Evolutionary conservation across 2,113 vertebrate genomes (phyloP).

Genomic region (Blennius ocellaris): DNA sequence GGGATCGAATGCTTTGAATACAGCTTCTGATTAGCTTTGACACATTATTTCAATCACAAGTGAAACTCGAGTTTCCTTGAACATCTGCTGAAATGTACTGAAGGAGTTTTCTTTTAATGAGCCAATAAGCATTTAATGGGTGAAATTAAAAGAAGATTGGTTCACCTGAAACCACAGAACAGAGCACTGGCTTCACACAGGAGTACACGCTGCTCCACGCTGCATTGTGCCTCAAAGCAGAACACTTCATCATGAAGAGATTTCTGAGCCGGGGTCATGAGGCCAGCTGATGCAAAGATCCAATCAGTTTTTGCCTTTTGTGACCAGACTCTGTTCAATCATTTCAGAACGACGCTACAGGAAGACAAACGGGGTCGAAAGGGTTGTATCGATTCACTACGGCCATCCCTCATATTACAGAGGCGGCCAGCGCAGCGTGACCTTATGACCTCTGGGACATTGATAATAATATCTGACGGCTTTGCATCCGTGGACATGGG

Average conservation of each 20-base stretch:
- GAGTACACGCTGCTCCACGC: background rate
- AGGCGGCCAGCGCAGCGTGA: background rate
- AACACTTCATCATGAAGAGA: constrained; percentile 30
- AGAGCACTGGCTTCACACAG: no score
- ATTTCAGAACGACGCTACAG: background rate
- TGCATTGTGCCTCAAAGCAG: constrained; percentile 5
- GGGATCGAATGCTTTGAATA: no score
- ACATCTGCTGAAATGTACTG: no score
- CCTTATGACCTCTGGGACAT: constrained; percentile 27
- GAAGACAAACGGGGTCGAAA: constrained; percentile 37
- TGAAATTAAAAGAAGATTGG: no score
- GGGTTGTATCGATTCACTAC: constrained; percentile 16
- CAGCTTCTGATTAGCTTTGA: no score
- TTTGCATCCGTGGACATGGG: background rate
- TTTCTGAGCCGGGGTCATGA: constrained; percentile 20
- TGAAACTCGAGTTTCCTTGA: no score
- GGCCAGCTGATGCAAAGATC: constrained; percentile 31
- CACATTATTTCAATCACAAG: no score
- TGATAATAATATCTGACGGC: constrained; percentile 33
- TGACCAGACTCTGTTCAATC: constrained; percentile 28
- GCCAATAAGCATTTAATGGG: no score
- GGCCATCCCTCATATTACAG: constrained; percentile 24
- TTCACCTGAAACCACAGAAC: no score
- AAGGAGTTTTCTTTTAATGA: no score
- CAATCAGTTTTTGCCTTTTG: constrained; percentile 45